Evolutionary conservation across 1,140 invertebrate genomes (phyloP).

Genomic region (Cotesia typhae): DNA sequence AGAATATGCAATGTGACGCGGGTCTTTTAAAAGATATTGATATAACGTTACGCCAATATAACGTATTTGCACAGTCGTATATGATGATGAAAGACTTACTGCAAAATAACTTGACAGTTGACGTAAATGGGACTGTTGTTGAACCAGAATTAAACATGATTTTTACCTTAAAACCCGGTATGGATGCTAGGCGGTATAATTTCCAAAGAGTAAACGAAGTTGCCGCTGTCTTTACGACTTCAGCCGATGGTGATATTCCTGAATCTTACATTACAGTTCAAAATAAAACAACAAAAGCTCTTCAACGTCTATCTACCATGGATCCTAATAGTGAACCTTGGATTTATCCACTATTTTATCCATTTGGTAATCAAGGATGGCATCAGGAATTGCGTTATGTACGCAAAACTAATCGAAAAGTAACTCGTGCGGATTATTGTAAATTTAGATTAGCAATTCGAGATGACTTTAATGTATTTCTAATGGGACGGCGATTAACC

Average conservation of each 20-base stretch:
- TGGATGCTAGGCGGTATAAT: constrained; percentile 1
- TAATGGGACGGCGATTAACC: no score
- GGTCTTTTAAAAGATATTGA: constrained; percentile 13
- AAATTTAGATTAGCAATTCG: constrained; percentile 21
- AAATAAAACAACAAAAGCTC: constrained; percentile 15
- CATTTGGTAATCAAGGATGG: constrained; percentile 31
- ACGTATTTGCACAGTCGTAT: constrained; percentile 24
- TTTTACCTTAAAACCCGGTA: constrained; percentile 20
- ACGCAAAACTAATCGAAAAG: constrained; percentile 5
- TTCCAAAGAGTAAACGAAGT: neutral
- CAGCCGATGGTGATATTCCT: constrained; percentile 31
- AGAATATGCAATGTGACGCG: neutral
- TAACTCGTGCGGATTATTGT: constrained; percentile 20
- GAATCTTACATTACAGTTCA: constrained; percentile 31
- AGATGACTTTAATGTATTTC: constrained; percentile 31
- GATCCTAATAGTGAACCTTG: neutral
- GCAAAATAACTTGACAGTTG: neutral
- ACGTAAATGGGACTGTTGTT: neutral
- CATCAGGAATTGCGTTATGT: constrained; percentile 12
- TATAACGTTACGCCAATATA: constrained; percentile 5
- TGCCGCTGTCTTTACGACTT: constrained; percentile 27
- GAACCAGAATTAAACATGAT: constrained; percentile 24
- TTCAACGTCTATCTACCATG: constrained; percentile 6
- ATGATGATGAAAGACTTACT: constrained; percentile 23
- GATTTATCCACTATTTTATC: constrained; percentile 33